Evolutionary conservation across 2,888 invertebrate species (phyloP).

Genomic region (Furcula furcula): DNA sequence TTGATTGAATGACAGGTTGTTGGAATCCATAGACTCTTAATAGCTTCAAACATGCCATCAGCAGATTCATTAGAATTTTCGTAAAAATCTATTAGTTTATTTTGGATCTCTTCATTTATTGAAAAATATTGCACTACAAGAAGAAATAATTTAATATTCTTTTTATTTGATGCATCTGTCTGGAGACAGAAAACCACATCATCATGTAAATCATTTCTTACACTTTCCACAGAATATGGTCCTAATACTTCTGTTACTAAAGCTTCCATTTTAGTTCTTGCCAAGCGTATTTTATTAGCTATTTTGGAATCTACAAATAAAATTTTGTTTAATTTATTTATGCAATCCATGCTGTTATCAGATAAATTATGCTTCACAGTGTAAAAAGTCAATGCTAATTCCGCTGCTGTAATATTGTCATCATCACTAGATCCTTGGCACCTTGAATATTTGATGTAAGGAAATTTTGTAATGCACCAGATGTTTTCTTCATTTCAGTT

Average conservation of each 20-base stretch:
- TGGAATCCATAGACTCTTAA: constrained; percentile 20
- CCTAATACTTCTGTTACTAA: constrained; percentile 14
- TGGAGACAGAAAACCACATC: constrained; percentile 28
- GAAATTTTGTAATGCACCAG: background rate
- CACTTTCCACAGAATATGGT: constrained; percentile 1
- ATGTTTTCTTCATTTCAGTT: constrained; percentile 1
- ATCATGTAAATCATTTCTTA: constrained; percentile 19
- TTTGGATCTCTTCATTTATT: constrained; percentile 21
- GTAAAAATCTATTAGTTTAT: constrained; percentile 31
- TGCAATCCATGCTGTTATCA: constrained; percentile 3
- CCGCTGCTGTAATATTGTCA: constrained; percentile 2
- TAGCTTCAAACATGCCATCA: constrained; percentile 29
- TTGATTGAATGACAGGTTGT: constrained; percentile 26
- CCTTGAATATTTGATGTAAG: background rate
- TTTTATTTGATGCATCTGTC: constrained; percentile 33
- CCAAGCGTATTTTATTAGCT: background rate
- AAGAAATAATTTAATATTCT: constrained; percentile 32
- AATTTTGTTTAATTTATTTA: constrained; percentile 1
- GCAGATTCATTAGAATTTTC: constrained; percentile 31
- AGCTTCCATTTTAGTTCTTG: constrained; percentile 17
- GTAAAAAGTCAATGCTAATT: constrained; percentile 22
- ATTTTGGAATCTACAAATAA: constrained; percentile 1
- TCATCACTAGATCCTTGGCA: constrained; percentile 1
- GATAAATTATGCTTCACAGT: constrained; percentile 25
- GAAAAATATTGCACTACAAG: constrained; percentile 31